Evolutionary conservation across 2,797 vertebrate species (phyloP).

Genomic region (Clarias laeviceps): DNA sequence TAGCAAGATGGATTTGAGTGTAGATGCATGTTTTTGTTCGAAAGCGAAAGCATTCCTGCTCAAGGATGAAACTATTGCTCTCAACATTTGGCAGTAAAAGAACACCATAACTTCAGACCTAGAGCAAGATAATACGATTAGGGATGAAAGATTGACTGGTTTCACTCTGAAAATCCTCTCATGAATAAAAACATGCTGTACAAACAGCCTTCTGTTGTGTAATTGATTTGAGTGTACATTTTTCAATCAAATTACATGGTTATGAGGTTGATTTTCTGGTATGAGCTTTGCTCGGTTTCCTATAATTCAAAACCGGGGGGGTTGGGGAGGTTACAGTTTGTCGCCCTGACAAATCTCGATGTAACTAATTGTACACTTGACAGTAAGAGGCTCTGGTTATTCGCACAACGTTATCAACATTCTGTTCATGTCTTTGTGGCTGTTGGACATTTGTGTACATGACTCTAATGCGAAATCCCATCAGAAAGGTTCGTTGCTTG

Average conservation of each 20-base stretch:
- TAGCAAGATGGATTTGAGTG: neutral
- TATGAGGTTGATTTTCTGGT: neutral
- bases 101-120: conserved; percentile 1
- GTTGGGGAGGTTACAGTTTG: too few relatives aligned
- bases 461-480: neutral
- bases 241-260: conserved; percentile 1
- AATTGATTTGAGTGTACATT: neutral
- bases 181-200: conserved; percentile 19
- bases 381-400: neutral
- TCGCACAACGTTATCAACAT: neutral
- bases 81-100: conserved; percentile 12
- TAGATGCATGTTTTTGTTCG: neutral
- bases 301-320: neutral
- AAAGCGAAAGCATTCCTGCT: neutral
- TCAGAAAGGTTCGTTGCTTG: too few relatives aligned
- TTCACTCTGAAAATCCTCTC: conserved; percentile 23
- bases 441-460: neutral
- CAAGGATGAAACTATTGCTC: neutral
- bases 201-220: conserved; percentile 10
- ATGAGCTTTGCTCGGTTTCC: neutral
- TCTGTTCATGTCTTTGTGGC: neutral
- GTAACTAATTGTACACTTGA: neutral
- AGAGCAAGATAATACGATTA: neutral
- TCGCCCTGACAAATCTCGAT: neutral
- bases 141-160: conserved; percentile 17